Base-by-base conservation (phyloP, 2,797 vertebrate species). In the Todus mexicanus region DNA sequence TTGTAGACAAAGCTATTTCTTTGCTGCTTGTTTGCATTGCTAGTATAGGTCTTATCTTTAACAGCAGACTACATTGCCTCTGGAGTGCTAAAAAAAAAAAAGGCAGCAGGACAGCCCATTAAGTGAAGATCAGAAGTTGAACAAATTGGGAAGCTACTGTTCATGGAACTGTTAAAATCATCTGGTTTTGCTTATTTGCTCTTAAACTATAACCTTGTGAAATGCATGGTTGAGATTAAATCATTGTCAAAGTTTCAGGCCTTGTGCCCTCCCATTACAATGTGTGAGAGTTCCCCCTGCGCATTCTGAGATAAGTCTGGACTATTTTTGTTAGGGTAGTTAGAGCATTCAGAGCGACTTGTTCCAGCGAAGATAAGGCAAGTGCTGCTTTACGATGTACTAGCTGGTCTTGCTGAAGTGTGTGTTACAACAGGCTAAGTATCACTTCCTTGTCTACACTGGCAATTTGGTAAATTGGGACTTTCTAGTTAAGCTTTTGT, bases 251-350 rank as follows among this genome's bases (percentile, higher is more conserved):
- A 92, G 90, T 95, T 96, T 94, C 87, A 85, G 85, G 43, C 85
- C 69, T 70, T 48, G 64, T 90, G 89, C 92, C 94, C 94, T 95
- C 95, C 91, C 78, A 93, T 77, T 53, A 54, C 59, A 77, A 77
- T 1, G 27, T 72, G 84, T 71, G 84, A 95, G 90, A 93, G 92
- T 91, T 93, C 79, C 76, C 87, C 61, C 56, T 82, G 88, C 10
- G 0, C 71, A 60, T 93, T 95, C 93, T 84, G 92, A 95, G 93
- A 93, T 95, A 96, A 95, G 94, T 95, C 81, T 69, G 90, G 91
- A 96, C 94, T 94, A 93, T 88, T 95, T 92, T 94, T 92, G 87
- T 93, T 91, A 77, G 94, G 89, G 89, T 75, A 88, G 89, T 94
- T 92, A 57, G 85, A 74, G 92, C 82, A 56, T 93, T 91, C 87